Percentiles rank a stretch among this genome's conserved stretches.
Conservation (phyloP, 2,113 vertebrate genomes). For the Daphoenositta chrysoptera region DNA sequence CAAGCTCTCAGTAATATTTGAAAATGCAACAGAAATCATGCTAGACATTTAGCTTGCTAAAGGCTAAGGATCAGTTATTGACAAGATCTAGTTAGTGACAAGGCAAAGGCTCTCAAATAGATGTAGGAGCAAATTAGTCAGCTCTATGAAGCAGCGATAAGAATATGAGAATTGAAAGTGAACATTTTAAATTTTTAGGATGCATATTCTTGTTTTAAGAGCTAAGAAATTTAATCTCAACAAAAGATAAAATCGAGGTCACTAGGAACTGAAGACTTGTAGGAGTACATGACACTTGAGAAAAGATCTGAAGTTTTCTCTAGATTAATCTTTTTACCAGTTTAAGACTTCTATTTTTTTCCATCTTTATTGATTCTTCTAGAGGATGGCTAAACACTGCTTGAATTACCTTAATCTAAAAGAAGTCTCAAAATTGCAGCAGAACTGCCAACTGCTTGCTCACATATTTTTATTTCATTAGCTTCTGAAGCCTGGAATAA, state of each 20-base stretch:
- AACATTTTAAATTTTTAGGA: background rate
- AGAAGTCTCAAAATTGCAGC: background rate
- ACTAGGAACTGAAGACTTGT: background rate
- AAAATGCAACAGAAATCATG: background rate
- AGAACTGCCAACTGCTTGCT: background rate
- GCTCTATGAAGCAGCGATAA: background rate
- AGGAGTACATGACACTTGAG: background rate
- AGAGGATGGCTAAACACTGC: background rate
- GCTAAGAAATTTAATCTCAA: background rate
- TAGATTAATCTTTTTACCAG: background rate
- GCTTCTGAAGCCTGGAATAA: background rate
- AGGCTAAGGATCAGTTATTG: background rate
- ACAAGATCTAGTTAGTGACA: background rate
- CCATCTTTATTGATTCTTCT: background rate
- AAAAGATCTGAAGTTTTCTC: background rate
- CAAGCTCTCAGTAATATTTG: background rate
- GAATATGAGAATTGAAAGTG: background rate
- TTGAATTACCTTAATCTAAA: background rate
- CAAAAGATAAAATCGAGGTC: background rate
- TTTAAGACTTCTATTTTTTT: background rate
- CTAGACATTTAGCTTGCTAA: background rate
- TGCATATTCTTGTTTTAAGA: background rate
- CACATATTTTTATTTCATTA: background rate
- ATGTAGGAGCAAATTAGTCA: background rate
- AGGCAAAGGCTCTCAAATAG: background rate